phyloP scores from a whole-genome alignment of 2,888 invertebrate genomes.

The Zaprionus bogoriensis region DNA sequence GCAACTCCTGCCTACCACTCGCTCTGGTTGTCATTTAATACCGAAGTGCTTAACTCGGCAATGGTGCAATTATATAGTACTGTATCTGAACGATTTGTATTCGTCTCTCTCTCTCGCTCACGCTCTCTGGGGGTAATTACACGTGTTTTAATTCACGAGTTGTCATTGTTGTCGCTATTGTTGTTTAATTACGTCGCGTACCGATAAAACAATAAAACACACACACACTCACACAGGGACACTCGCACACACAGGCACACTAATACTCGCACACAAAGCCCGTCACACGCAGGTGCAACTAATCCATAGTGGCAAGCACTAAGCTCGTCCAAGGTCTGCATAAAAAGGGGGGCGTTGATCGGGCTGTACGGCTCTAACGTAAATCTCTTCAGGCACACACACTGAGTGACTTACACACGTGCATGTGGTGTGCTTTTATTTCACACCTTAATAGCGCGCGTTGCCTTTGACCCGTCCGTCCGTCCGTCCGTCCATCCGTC shows the following conservation, averaged over 20 bases:
- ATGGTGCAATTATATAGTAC: constrained; percentile 60
- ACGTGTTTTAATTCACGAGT: constrained; percentile 51
- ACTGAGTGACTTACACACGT: not conserved
- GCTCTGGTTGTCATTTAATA: no score
- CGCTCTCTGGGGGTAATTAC: constrained; percentile 53
- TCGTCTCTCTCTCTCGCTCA: constrained; percentile 6
- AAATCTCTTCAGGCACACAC: constrained; percentile 13
- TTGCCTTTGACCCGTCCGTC: constrained; percentile 28
- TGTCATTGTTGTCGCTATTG: constrained; percentile 49
- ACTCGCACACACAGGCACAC: not conserved
- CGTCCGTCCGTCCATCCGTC: no score
- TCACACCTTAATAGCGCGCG: constrained; percentile 15
- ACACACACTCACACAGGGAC: not conserved
- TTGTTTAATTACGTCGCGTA: constrained; percentile 48
- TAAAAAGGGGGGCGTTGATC: constrained; percentile 31
- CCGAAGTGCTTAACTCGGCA: constrained; percentile 39
- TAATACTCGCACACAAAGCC: no score
- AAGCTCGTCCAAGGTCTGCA: constrained; percentile 24
- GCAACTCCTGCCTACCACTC: no score
- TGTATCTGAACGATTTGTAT: constrained; percentile 41
- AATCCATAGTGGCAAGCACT: constrained; percentile 1
- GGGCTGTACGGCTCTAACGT: constrained; percentile 23
- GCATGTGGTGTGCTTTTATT: constrained; percentile 9
- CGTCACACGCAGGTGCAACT: constrained; percentile 1
- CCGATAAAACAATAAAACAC: constrained; percentile 28